Base-by-base conservation (phyloP, 2,888 invertebrate species). In the Drosophila nr. medialis region DNA sequence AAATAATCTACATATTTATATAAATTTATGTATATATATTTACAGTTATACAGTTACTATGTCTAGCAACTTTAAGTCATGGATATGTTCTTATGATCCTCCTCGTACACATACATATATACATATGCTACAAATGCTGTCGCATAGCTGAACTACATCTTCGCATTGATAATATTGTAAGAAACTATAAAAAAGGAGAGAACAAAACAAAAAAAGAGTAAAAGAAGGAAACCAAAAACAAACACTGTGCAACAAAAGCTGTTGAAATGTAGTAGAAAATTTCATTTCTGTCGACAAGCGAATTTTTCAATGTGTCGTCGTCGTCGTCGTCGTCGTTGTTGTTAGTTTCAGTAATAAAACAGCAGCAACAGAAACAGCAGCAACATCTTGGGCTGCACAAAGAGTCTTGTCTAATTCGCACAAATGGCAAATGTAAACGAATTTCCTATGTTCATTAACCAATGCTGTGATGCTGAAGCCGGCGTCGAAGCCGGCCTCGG, bases 361-460 rank as follows among this genome's bases (percentile, higher is more conserved):
- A 75, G 61, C 66, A 81, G 60, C 64, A 74, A 55, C 63, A 78
- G 11, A 24, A 64, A 32, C 48, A 65, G 2, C 24, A 50, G n/a
- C 45, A 45, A 49, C 58, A 69, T 61, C 55, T 61, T 66, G 82
- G 79, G 72, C 65, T 42, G 50, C 49, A 70, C 70, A 78, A 79
- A 79, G 71, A 71, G 53, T 61, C 81, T 74, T 77, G 77, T 78
- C 86, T 81, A 83, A 86, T 88, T 86, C 82, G 77, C 86, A 84
- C 85, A 86, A 86, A 89, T 86, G 84, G 86, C 77, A 83, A 88
- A 81, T 82, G 85, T 86, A 82, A 86, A 79, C 85, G 89, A 87
- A 87, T 89, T 86, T 86, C 77, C 65, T 73, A 68, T 83, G 89
- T 86, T 86, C 86, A 88, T 81, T 86, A 81, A 85, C 64, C 72